These are phyloP conservation scores for Neopipo cinnamomea DNA, from an alignment of 2,113 vertebrate genomes.

Conservation along the genomic window DNA sequence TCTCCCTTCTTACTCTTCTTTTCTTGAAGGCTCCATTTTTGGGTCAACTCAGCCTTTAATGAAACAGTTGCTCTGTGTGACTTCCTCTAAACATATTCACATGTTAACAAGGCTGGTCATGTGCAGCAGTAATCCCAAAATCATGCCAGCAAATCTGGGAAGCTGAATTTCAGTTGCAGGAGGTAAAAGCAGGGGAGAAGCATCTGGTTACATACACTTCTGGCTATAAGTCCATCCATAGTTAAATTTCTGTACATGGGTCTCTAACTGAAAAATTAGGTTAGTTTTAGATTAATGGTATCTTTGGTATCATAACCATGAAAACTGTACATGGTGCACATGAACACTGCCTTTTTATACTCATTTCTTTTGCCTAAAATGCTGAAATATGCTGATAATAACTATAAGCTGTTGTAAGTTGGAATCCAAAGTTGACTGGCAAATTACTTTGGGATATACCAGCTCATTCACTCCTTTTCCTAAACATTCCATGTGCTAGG, in stretches of 20 bases:
- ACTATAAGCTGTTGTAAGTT: neutral
- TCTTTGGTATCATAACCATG: neutral
- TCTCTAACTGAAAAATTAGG: neutral
- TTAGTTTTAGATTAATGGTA: neutral
- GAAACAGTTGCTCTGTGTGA: fast-evolving
- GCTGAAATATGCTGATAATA: neutral
- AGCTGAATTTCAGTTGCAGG: neutral
- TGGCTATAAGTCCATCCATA: neutral
- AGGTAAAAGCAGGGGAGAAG: neutral
- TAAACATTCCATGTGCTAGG: neutral
- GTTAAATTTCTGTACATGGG: fast-evolving
- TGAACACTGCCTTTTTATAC: neutral
- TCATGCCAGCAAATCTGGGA: neutral
- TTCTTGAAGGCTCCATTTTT: neutral
- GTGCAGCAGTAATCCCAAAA: neutral
- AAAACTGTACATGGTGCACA: neutral
- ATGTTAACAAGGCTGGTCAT: neutral
- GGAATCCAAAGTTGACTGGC: neutral
- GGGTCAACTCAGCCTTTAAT: neutral
- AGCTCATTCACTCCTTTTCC: neutral
- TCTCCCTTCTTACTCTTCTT: neutral
- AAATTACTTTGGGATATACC: neutral
- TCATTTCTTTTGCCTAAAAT: neutral
- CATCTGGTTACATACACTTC: neutral
- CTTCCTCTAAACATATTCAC: neutral